These are phyloP conservation scores for Pogona vitticeps DNA, from an alignment of 2,113 vertebrate genomes.

Conservation along the genomic window DNA sequence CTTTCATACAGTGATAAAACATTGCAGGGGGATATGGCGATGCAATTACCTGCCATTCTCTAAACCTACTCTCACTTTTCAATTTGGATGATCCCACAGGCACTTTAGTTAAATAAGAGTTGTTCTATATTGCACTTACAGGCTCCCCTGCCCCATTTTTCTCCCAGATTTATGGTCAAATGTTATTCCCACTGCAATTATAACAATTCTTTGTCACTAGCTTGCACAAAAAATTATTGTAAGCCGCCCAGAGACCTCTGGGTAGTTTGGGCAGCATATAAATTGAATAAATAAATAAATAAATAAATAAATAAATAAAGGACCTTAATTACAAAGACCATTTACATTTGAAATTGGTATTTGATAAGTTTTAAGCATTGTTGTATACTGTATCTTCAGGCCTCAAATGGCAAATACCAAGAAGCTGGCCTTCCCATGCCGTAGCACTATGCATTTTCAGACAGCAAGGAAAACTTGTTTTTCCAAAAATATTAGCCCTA, in stretches of 20 bases:
- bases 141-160: background rate
- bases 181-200: conserved; percentile 2
- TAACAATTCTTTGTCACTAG: background rate
- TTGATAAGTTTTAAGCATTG: background rate
- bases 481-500: background rate
- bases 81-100: conserved; percentile 13
- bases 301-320: too few species aligned
- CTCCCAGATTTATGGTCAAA: conserved; percentile 1
- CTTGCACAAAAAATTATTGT: background rate
- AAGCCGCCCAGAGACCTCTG: too few species aligned
- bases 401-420: background rate
- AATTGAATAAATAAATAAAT: too few species aligned
- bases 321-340: conserved; percentile 1
- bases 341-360: background rate
- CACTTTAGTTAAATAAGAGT: conserved; percentile 10
- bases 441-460: background rate
- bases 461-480: background rate
- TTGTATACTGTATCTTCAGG: background rate
- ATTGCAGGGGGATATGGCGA: conserved; percentile 3
- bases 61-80: conserved; percentile 11
- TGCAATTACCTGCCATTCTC: conserved; percentile 30
- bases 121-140: background rate
- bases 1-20: conserved; percentile 30
- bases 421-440: background rate
- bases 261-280: too few species aligned